Evolutionary conservation across 2,888 invertebrate genomes (phyloP).

Genomic region (Lasioglossum leucozonium): DNA sequence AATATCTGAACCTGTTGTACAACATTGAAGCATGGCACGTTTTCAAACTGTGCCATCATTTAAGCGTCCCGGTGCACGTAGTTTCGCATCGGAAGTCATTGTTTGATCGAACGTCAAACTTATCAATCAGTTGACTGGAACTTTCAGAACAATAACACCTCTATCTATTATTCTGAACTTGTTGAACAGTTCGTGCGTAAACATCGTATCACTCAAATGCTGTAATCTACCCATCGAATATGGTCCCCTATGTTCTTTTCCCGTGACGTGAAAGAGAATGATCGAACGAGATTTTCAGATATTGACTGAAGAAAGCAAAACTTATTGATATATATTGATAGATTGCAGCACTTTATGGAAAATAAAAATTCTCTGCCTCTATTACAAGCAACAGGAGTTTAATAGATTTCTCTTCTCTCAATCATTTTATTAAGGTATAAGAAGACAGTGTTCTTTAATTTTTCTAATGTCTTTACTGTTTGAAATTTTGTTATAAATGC

Average conservation of each 20-base stretch:
- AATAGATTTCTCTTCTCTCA: neutral
- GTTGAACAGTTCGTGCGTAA: neutral
- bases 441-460: neutral
- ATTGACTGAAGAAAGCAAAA: neutral
- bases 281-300: neutral
- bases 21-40: neutral
- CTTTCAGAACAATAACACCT: neutral
- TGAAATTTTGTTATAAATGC: neutral
- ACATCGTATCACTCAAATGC: neutral
- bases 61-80: neutral
- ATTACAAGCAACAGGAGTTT: neutral
- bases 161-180: neutral
- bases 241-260: slow-evolving; percentile 2
- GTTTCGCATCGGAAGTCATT: neutral
- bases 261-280: neutral
- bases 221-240: neutral
- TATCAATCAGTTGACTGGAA: neutral
- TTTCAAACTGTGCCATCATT: neutral
- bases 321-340: neutral
- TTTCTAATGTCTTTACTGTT: neutral
- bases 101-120: slow-evolving; percentile 5
- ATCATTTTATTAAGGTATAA: neutral
- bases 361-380: neutral
- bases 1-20: slow-evolving; percentile 2
- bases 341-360: neutral